Base-by-base conservation (phyloP, 2,113 vertebrate species). In the Hylia prasina region DNA sequence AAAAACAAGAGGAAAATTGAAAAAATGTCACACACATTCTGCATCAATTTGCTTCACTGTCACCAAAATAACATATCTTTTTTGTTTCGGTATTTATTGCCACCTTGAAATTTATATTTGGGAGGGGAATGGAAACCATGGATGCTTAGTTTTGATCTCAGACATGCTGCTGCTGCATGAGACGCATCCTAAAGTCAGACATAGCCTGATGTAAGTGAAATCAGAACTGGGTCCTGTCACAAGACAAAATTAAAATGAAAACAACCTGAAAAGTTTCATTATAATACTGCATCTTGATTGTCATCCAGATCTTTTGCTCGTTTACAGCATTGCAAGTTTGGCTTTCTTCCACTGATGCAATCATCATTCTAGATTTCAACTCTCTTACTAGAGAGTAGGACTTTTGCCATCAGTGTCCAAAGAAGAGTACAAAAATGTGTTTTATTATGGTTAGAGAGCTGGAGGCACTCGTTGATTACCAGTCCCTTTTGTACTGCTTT, bases 1-100 rank as follows among this genome's bases (percentile, higher is more conserved):
- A 72, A 93, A 95, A 96, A 96, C 65, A 92, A 95, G 94, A 95
- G 71, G 77, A 90, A 94, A 94, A 95, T 66, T 87, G 92, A 93
- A 82, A 95, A 89, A 95, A 82, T 87, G 87, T 90, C 84, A 75
- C 86, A 86, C 42, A 53, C 31, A 70, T 93, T 96, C 93, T 93
- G 73, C 60, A 88, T 90, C 75, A 82, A 86, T 95, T 92, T 86
- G 64, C 82, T 87, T 86, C 91, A 68, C 79, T 90, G 87, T 76
- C 93, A 93, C 77, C 40, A 77, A 96, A 97, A 93, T 93, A 89
- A 70, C 40, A 57, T 66, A 82, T 65, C 69, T 71, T 75, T 71
- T 81, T 87, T 75, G 27, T 57, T 68, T 37, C 39, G 5, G 56
- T 48, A 57, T 92, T 88, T 93, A 93, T 69, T 63, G 60, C 37